Base-by-base conservation (phyloP, 2,888 invertebrate genomes). In the Sclerodermus sp. region DNA sequence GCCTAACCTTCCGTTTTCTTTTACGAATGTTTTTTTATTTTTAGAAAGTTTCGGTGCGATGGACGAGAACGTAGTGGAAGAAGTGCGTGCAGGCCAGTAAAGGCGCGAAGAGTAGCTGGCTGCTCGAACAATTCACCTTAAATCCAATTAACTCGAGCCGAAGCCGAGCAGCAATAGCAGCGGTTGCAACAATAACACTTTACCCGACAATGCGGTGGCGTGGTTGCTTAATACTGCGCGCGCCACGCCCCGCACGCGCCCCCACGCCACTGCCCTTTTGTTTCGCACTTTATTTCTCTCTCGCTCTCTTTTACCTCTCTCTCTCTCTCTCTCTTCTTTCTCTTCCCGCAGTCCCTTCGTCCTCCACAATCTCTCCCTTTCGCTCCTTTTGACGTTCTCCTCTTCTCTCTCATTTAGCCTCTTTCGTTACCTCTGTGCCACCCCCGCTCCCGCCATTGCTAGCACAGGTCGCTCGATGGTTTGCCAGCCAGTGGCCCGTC, bases 221-320 rank as follows among this genome's bases (percentile, higher is more conserved):
- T 53, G 64, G 59, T 63, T 63, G 65, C 68, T 70, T 73, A 70
- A 73, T 71, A 70, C 70, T 60, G 64, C 62, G 47, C 60, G 67
- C 66, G 70, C 75, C 74, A 75, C 76, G 74, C 76, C 76, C 44
- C 49, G 38, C 14, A 4, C 34, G 34, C 32, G 13, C 16, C 49
- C 49, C 42, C 49, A 52, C 57, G 53, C 58, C 66, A 64, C 63
- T 64, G 61, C 62, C 59, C 72, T 71, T 76, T 76, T 77, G 76
- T 77, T 76, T 76, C 70, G 71, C 68, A 71, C 68, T 76, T 74
- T 76, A 77, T 77, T 76, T 75, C 73, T 74, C 76, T 74, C 68
- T 58, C 62, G 57, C 32, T 42, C 42, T 39, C 18, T 37, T 1
- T 12, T 34, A 10, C 30, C 38, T 38, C 31, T 38, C 43, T 47